Base-by-base conservation (phyloP, 2,888 invertebrate genomes). In the Muschampia plurimacula region DNA sequence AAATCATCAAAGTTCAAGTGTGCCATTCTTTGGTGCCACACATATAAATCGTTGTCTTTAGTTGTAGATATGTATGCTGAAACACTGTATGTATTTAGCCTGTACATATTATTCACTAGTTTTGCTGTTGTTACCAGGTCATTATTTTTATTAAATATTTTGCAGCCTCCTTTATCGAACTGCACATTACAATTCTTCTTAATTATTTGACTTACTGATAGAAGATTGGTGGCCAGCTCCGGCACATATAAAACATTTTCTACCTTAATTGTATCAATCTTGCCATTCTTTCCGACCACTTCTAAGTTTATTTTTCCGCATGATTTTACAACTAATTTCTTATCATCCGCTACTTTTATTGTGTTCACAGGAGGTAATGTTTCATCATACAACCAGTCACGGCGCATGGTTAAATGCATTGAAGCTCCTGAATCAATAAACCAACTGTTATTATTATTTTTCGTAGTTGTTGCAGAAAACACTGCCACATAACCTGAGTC, bases 331-430 rank as follows among this genome's bases (percentile, higher is more conserved):
- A 12, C 1, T 57, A 57, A 28, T 28, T 57, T 57, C 57, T 57
- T 57, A 10, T 57, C 12, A 57, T 57, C 12, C 2, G 57, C 57
- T 57, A 57, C 28, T 57, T 28, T 28, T 22, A 57, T 57, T 1
- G 57, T 57, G 4, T 10, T 28, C 4, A 57, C 4, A 3, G 57
- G 28, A 10, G 57, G 57, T 57, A 12, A 12, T 3, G 28, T 12
- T 57, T 57, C 57, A 57, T 57, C 57, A 57, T 57, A 57, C 12
- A 57, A 28, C 28, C 28, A 57, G 10, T 57, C 57, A 57, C 57
- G 57, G 28, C 28, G 28, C 57, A 57, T 57, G 2, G 57, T 57
- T 28, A 57, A 3, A 57, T 57, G 57, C 57, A 57, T 57, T 57
- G 57, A 57, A 10, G 57, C 57, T 28, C 57, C 57, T 12, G 57